Percentiles rank a stretch among this genome's conserved stretches.
Evolutionary conservation across 2,888 invertebrate species (phyloP).

Genomic region (Acrobasis suavella): DNA sequence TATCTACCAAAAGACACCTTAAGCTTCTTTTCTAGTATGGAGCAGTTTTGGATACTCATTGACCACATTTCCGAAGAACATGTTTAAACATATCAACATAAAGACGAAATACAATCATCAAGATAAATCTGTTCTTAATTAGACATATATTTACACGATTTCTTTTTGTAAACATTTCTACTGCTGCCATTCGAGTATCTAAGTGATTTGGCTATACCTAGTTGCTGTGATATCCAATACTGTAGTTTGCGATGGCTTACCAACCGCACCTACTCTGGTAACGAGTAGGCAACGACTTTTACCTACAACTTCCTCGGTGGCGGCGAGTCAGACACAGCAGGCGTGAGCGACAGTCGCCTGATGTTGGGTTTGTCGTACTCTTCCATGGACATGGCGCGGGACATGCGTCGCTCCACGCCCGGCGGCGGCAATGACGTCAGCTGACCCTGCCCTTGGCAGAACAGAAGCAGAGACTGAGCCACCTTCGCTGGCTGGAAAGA

Average conservation of each 20-base stretch:
- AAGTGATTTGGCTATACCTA: too few relatives aligned
- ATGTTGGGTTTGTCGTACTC: slow-evolving; percentile 92
- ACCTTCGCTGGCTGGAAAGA: slow-evolving; percentile 88
- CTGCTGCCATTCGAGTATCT: too few relatives aligned
- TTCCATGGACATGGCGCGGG: slow-evolving; percentile 89
- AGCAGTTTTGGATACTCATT: too few relatives aligned
- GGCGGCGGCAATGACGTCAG: slow-evolving; percentile 92
- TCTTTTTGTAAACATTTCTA: too few relatives aligned
- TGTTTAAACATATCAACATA: too few relatives aligned
- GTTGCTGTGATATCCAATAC: not conserved
- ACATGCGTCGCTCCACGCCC: slow-evolving; percentile 88
- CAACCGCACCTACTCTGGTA: slow-evolving; percentile 43
- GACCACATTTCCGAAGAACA: too few relatives aligned
- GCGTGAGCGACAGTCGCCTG: slow-evolving; percentile 86
- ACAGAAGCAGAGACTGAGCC: slow-evolving; percentile 90
- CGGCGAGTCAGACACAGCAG: slow-evolving; percentile 62
- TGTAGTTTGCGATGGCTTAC: not conserved
- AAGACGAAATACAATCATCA: too few relatives aligned
- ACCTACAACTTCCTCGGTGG: slow-evolving; percentile 65
- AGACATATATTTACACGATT: too few relatives aligned
- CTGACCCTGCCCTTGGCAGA: slow-evolving; percentile 93
- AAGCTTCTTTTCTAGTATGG: too few relatives aligned
- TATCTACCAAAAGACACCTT: not conserved
- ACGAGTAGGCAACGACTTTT: slow-evolving; percentile 39
- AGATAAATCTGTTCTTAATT: too few relatives aligned